Conservation (phyloP, 2,888 invertebrate species). For the Leptogaster cylindrica region DNA sequence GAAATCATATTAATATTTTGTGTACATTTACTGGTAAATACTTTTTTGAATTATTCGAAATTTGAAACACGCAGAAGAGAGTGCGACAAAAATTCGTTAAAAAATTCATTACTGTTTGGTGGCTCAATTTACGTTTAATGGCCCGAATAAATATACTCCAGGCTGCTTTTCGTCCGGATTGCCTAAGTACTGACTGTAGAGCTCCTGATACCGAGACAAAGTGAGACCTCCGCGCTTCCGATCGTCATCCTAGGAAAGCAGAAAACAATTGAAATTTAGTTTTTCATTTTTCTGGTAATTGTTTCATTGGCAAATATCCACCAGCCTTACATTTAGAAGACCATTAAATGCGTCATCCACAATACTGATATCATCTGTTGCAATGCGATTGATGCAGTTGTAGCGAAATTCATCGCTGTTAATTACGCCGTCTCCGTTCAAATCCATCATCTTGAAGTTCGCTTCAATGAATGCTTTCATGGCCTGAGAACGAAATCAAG, state of each 20-base stretch:
- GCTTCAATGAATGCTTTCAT: conserved; percentile 87
- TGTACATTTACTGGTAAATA: conserved; percentile 33
- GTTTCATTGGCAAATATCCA: no score
- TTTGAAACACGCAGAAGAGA: conserved; percentile 9
- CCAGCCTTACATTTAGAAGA: conserved; percentile 73
- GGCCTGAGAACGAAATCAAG: conserved; percentile 64
- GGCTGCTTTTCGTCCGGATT: conserved; percentile 75
- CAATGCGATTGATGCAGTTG: conserved; percentile 81
- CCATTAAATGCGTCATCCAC: conserved; percentile 80
- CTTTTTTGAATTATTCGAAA: conserved; percentile 13
- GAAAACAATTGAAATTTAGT: conserved; percentile 2
- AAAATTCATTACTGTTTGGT: conserved; percentile 19
- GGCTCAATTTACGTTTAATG: conserved; percentile 60
- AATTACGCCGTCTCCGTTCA: conserved; percentile 80
- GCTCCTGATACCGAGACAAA: conserved; percentile 78
- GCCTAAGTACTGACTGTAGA: conserved; percentile 82
- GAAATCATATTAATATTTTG: conserved; percentile 33
- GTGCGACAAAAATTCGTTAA: conserved; percentile 36
- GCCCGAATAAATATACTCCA: conserved; percentile 81
- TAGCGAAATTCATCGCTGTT: conserved; percentile 82
- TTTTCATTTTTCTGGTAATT: background rate
- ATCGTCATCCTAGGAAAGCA: conserved; percentile 77
- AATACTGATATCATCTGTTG: conserved; percentile 75
- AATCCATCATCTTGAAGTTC: conserved; percentile 81
- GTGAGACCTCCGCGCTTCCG: conserved; percentile 79